Evolutionary conservation across 2,797 vertebrate species (phyloP).

Genomic region (Gastrophryne carolinensis): DNA sequence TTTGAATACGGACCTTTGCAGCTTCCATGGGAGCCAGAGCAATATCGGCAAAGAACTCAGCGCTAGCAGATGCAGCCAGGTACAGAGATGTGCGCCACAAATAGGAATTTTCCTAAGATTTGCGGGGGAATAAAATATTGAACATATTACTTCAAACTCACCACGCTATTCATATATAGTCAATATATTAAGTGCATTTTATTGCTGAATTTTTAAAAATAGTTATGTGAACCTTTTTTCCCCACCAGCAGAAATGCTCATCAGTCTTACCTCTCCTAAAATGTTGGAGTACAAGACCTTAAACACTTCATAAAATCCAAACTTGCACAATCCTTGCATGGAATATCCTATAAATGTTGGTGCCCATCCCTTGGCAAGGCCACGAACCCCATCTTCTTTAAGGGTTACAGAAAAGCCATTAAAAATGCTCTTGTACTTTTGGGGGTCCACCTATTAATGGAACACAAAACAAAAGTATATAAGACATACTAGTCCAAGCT

Average conservation of each 20-base stretch:
- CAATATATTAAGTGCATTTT: too few relatives aligned
- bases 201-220: too few relatives aligned
- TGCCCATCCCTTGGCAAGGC: slow-evolving; percentile 94
- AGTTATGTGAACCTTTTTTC: too few relatives aligned
- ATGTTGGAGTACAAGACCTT: slow-evolving; percentile 89
- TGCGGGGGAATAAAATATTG: too few relatives aligned
- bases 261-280: slow-evolving; percentile 81
- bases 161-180: too few relatives aligned
- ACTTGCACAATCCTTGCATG: slow-evolving; percentile 97
- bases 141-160: too few relatives aligned
- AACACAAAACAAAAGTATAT: neutral
- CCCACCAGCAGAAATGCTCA: neutral
- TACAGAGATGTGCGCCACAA: slow-evolving; percentile 94
- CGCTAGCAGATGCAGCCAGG: slow-evolving; percentile 92
- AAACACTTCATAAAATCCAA: slow-evolving; percentile 97
- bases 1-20: slow-evolving; percentile 94
- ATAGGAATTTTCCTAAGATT: slow-evolving; percentile 86
- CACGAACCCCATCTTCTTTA: slow-evolving; percentile 87
- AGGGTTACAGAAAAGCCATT: slow-evolving; percentile 87
- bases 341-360: slow-evolving; percentile 96
- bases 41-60: slow-evolving; percentile 96
- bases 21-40: slow-evolving; percentile 98
- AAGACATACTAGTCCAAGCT: too few relatives aligned
- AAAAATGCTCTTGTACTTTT: slow-evolving; percentile 92
- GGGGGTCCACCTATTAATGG: slow-evolving; percentile 82